Evolutionary conservation across 2,797 vertebrate genomes (phyloP), one percentile per base, ranked within the genome.

Genomic region (Coracias cyanogaster): DNA sequence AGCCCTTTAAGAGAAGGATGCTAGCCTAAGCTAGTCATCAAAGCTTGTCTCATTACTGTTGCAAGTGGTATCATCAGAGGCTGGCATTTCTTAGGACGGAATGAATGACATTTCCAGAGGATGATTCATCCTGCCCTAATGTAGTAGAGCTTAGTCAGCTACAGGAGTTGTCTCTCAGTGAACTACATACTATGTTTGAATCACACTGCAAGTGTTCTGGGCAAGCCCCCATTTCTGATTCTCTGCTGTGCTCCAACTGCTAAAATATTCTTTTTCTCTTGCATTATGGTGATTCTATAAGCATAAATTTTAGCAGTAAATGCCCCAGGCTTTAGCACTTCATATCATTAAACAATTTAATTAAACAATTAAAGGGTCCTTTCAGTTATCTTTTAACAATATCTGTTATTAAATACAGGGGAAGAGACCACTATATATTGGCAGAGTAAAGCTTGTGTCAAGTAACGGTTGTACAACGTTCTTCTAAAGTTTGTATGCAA

Each of bases 91-190:
- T 96, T 67, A 83, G 79, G 48, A 64, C 71, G 26, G 45, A 77
- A 54, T 91, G 65, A 94, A 88, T 90, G 87, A 71, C 69, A 86
- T 91, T 96, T 94, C 71, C 58, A 77, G 71, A 82, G 58, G 20
- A 69, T 97, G 89, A 96, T 71, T 95, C 93, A 97, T 78, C 37
- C 69, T 91, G 52, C 19, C 46, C 20, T 74, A 71, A 62, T 51
- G 69, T 88, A 67, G 87, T 85, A 61, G 52, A 83, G 64, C 64
- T 95, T 94, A 94, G 57, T 93, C 90, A 95, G 61, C 71, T 83
- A 37, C 86, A 39, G 29, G 65, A 90, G 82, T 43, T 82, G 12
- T 92, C 35, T 89, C 22, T 61, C n/a, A 41, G 12, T 64, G 72
- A 90, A 18, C 60, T 48, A 70, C 45, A 29, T 35, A 45, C 29